Conservation (phyloP, 2,113 vertebrate genomes). For the Neotragus moschatus region DNA sequence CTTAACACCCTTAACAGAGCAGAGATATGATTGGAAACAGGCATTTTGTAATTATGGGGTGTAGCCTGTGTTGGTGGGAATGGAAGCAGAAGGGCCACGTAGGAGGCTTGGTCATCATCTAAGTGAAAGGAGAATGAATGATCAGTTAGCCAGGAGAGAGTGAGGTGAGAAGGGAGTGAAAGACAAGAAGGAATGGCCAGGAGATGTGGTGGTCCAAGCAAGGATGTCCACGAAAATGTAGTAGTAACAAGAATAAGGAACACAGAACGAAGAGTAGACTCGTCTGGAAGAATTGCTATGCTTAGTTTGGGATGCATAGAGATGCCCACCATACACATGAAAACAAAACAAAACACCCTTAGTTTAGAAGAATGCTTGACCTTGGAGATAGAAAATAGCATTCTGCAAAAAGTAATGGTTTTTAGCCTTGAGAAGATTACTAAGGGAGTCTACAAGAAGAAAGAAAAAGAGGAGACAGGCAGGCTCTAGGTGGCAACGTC, state of each 20-base stretch:
- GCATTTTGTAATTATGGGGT: not conserved
- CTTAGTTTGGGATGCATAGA: not conserved
- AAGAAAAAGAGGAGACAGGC: not conserved
- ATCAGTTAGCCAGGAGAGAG: not conserved
- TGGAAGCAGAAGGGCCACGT: not conserved
- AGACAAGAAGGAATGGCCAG: not conserved
- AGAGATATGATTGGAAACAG: not conserved
- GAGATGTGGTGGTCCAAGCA: not conserved
- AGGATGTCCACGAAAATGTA: not conserved
- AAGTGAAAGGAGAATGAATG: not conserved
- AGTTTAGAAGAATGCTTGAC: not conserved
- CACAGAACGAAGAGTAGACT: not conserved
- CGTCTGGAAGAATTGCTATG: not conserved
- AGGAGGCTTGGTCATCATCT: not conserved
- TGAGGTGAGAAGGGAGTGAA: not conserved
- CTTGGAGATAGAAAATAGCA: not conserved
- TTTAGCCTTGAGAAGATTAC: not conserved
- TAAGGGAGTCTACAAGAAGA: not conserved
- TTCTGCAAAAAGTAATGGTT: not conserved
- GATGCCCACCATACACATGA: not conserved
- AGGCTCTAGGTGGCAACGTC: not conserved
- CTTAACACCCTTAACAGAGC: not conserved
- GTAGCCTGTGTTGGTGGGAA: not conserved
- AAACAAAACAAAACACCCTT: not conserved
- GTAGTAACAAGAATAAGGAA: not conserved